A percentile compares a stretch with the other conserved stretches of the same genome.
phyloP scores from a whole-genome alignment of 2,113 vertebrate species.

The Montifringilla adamsi region DNA sequence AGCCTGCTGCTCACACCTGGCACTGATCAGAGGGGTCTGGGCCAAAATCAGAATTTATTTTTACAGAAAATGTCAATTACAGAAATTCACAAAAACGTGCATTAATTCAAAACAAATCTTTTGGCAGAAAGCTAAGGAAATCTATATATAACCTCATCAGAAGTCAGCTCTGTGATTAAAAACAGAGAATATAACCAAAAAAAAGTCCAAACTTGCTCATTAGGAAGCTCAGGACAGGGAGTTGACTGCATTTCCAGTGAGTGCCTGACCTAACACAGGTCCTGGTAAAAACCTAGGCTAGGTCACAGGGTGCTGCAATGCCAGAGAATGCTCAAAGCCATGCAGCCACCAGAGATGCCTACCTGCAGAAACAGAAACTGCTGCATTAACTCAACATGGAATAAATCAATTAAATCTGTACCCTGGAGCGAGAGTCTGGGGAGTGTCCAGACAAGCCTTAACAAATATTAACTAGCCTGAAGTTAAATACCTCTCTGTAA shows the following conservation, averaged over 20 bases:
- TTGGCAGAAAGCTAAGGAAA: not conserved
- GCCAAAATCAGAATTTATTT: not conserved
- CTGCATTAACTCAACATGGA: not conserved
- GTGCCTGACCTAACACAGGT: not conserved
- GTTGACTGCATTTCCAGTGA: not conserved
- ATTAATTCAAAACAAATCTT: not conserved
- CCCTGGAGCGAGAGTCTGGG: constrained; percentile 32
- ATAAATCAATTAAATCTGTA: constrained; percentile 21
- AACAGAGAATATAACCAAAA: not conserved
- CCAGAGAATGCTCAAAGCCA: not conserved
- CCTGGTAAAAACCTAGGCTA: not conserved
- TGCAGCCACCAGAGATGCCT: not conserved
- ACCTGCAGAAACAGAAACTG: not conserved
- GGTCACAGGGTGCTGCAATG: not conserved
- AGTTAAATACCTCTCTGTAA: constrained; percentile 31
- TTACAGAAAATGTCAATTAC: not conserved
- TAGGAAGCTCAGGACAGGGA: not conserved
- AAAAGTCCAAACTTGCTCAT: not conserved
- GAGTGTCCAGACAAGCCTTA: constrained; percentile 55
- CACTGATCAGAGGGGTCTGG: not conserved
- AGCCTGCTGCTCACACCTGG: not conserved
- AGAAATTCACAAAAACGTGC: not conserved
- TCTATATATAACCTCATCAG: not conserved
- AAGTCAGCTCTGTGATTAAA: not conserved
- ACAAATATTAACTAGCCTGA: constrained; percentile 38